Evolutionary conservation across 2,888 invertebrate genomes (phyloP), one percentile per base, ranked within the genome.

Genomic region (Galerucella pusilla): DNA sequence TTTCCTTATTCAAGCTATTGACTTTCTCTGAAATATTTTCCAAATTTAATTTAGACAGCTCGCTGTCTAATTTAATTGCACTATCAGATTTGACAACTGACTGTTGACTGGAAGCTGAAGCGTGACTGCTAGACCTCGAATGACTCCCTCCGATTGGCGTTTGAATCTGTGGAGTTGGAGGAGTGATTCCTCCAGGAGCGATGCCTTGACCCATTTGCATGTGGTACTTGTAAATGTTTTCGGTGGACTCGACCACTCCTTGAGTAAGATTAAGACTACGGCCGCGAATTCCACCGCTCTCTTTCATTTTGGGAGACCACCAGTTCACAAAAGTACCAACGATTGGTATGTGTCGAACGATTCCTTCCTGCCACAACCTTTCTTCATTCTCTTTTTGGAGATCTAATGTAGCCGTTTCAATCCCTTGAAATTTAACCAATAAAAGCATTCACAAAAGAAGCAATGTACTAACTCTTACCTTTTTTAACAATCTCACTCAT

Each of bases 401-500:
- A 87, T 98, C 98, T 80, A 95, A 93, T 71, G 96, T 96, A 0
- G 98, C 98, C 3, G 95, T 95, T 86, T 96, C 96, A 82, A 99
- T 99, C 70, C 97, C 96, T 94, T 87, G 54, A 71, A 54, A n/a
- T 16, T 35, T n/a, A 46, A 66, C 12, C 14, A 45, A 14, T 12
- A 42, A 35, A 64, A 10, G 20, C 7, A 35, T 64, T 12, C 35
- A 64, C 12, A 64, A 64, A 14, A n/a, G 1, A 35, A n/a, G 14
- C 7, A 28, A 14, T 66, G 2, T 16, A 52, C 10, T 70, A 35
- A 60, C 12, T n/a, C 78, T 76, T 80, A 92, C 93, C 96, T 89
- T 95, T 93, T 85, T 94, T 96, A 1, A 99, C 94, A 71, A 98
- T 94, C 89, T 98, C 97, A 9, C 97, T 95, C 96, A 99, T 97